phyloP scores from a whole-genome alignment of 1,140 invertebrate genomes.

The Andrena cerasifolii region DNA sequence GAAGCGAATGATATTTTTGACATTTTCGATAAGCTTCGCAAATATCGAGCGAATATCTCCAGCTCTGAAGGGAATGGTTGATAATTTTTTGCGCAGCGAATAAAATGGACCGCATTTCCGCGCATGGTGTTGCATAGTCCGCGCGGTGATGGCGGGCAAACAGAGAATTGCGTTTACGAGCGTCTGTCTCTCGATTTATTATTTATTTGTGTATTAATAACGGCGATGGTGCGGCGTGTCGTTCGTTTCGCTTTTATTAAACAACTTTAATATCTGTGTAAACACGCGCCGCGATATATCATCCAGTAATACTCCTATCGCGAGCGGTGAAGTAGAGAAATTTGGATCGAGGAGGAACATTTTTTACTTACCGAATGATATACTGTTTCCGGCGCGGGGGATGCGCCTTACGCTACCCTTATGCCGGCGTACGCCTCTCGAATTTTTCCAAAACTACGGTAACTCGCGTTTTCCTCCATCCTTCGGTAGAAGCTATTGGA shows the following conservation, averaged over 20 bases:
- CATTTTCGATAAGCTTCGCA: not conserved
- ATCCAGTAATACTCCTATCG: conserved; percentile 66
- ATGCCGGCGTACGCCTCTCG: conserved; percentile 28
- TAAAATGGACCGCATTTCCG: not conserved
- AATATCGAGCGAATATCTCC: not conserved
- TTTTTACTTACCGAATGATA: conserved; percentile 67
- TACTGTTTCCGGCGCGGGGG: conserved; percentile 56
- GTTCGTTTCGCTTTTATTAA: conserved; percentile 56
- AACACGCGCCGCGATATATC: conserved; percentile 66
- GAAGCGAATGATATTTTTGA: too few relatives aligned
- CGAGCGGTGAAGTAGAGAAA: conserved; percentile 62
- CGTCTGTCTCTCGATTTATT: conserved; percentile 6
- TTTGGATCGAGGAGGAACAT: conserved; percentile 65
- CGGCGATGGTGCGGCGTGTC: not conserved
- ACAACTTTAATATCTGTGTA: conserved; percentile 67
- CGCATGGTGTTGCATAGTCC: not conserved
- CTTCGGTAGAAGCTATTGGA: not conserved
- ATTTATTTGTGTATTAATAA: conserved; percentile 49
- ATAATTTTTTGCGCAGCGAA: not conserved
- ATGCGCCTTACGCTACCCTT: conserved; percentile 42
- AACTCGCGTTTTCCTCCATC: conserved; percentile 5
- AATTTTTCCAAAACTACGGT: conserved; percentile 51
- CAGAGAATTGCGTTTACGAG: not conserved
- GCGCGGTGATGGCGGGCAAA: conserved; percentile 8
- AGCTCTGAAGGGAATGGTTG: too few relatives aligned